Evolutionary conservation across 1,140 invertebrate genomes (phyloP).

Genomic region (Dinothrombium tinctorium): DNA sequence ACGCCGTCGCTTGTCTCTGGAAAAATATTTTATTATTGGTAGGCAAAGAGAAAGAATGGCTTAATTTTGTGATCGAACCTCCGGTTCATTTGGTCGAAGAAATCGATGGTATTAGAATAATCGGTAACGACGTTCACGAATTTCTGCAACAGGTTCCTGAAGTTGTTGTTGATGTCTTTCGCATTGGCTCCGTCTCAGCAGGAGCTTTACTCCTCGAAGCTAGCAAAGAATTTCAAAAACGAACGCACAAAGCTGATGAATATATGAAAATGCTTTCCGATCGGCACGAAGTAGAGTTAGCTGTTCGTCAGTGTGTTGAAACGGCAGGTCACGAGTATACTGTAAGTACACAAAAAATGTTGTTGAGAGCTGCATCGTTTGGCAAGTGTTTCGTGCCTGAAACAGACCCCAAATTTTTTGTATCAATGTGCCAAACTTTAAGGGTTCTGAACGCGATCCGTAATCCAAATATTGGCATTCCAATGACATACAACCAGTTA

Average conservation of each 20-base stretch:
- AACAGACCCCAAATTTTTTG: slow-evolving; percentile 53
- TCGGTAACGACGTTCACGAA: slow-evolving; percentile 56
- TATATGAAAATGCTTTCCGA: slow-evolving; percentile 68
- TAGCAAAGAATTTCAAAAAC: slow-evolving; percentile 67
- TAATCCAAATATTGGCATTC: slow-evolving; percentile 61
- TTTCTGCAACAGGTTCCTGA: slow-evolving; percentile 40
- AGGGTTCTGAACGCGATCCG: slow-evolving; percentile 75
- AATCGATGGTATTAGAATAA: slow-evolving; percentile 65
- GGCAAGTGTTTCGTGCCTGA: slow-evolving; percentile 70
- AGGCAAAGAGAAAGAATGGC: slow-evolving; percentile 45
- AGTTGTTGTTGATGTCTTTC: slow-evolving; percentile 69
- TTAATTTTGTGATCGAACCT: slow-evolving; percentile 42
- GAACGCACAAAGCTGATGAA: slow-evolving; percentile 70
- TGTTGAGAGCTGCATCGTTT: slow-evolving; percentile 72
- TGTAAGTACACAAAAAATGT: slow-evolving; percentile 57
- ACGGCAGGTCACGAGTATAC: slow-evolving; percentile 75
- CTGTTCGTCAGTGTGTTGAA: slow-evolving; percentile 68
- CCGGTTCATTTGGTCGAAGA: slow-evolving; percentile 56
- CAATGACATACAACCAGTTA: slow-evolving; percentile 70
- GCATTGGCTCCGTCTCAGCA: slow-evolving; percentile 71
- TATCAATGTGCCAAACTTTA: slow-evolving; percentile 61
- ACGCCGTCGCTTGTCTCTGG: slow-evolving; percentile 56
- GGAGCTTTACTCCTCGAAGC: slow-evolving; percentile 76
- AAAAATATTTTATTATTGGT: slow-evolving; percentile 48
- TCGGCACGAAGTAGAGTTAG: slow-evolving; percentile 34